These are phyloP conservation scores for Ornithoptera priamus DNA, from an alignment of 2,888 invertebrate species.

Conservation along the genomic window DNA sequence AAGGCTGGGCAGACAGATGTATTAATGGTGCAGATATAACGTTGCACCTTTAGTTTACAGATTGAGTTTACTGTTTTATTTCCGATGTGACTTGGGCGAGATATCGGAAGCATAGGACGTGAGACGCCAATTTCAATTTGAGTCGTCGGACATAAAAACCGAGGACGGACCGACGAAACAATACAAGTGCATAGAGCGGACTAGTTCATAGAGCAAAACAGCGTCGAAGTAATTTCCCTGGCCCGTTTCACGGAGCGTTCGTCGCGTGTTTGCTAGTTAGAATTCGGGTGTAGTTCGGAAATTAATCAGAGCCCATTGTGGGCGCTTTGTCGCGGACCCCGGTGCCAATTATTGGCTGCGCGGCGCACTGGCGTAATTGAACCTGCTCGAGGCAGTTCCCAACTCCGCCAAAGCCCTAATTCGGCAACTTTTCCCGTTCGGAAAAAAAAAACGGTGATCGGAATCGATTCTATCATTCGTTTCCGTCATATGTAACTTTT, in stretches of 20 bases:
- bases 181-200: conserved; percentile 37
- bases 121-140: conserved; percentile 31
- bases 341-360: conserved; percentile 75
- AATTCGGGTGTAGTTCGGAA: conserved; percentile 78
- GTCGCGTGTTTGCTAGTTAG: conserved; percentile 75
- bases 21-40: too few species aligned
- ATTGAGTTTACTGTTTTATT: neutral
- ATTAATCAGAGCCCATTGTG: conserved; percentile 78
- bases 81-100: conserved; percentile 31
- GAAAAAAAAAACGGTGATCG: conserved; percentile 25
- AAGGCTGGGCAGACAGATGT: too few species aligned
- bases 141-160: conserved; percentile 24
- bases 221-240: conserved; percentile 61
- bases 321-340: conserved; percentile 74
- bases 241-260: conserved; percentile 52
- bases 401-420: conserved; percentile 38
- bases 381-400: conserved; percentile 53
- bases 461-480: conserved; percentile 34
- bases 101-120: conserved; percentile 30
- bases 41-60: too few species aligned
- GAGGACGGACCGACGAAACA: conserved; percentile 29
- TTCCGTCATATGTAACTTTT: conserved; percentile 30
- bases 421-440: conserved; percentile 39
- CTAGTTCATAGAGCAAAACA: conserved; percentile 49
- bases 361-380: conserved; percentile 66